A percentile compares a stretch with the other conserved stretches of the same genome.
These are phyloP conservation scores for Coregonus sp. DNA, from an alignment of 2,797 vertebrate genomes.

Conservation along the genomic window DNA sequence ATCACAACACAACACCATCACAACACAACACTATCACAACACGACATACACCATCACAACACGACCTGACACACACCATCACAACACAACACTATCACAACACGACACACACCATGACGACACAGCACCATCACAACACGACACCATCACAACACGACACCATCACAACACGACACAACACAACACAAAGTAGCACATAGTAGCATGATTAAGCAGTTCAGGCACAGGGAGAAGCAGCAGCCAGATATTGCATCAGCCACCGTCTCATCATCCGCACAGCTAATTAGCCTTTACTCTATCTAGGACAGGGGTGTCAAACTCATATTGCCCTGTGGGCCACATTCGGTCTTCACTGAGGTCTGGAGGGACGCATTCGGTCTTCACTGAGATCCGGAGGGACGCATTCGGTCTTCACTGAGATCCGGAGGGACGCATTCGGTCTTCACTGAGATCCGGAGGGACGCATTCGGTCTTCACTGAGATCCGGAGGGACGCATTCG, in stretches of 20 bases:
- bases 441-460: too few relatives aligned
- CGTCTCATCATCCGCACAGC: constrained; percentile 36
- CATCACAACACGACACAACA: constrained; percentile 30
- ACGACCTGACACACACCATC: constrained; percentile 11
- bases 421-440: too few relatives aligned
- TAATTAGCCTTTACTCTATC: constrained; percentile 16
- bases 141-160: background rate
- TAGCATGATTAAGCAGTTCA: constrained; percentile 58
- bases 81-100: background rate
- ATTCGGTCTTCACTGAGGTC: too few relatives aligned
- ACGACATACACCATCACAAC: background rate
- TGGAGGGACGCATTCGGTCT: too few relatives aligned
- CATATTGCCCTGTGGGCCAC: too few relatives aligned
- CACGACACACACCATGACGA: constrained; percentile 15
- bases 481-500: too few relatives aligned
- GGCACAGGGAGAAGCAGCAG: constrained; percentile 48
- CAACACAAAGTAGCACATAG: constrained; percentile 25
- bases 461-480: too few relatives aligned
- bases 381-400: too few relatives aligned
- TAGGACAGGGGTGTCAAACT: too few relatives aligned
- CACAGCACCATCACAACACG: background rate
- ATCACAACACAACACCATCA: background rate
- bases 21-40: background rate
- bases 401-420: too few relatives aligned
- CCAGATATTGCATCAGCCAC: constrained; percentile 74